Conservation (phyloP, 2,888 invertebrate genomes). For the Spicauda simplicius region DNA sequence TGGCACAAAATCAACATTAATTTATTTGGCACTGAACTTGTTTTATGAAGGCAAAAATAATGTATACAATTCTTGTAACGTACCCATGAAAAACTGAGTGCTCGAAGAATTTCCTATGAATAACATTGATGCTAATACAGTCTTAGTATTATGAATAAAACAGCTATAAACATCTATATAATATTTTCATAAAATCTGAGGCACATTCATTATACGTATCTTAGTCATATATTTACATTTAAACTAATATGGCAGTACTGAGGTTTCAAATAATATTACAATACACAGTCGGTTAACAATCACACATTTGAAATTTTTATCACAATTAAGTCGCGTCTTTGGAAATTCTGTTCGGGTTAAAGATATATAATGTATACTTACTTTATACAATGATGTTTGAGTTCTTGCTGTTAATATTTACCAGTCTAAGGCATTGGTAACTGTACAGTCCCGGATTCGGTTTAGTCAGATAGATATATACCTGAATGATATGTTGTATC, state of each 20-base stretch:
- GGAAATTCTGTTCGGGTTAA: constrained; percentile 14
- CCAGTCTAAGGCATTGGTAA: no score
- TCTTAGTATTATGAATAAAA: constrained; percentile 57
- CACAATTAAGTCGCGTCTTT: not conserved
- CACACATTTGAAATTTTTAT: constrained; percentile 47
- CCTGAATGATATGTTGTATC: no score
- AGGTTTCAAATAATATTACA: constrained; percentile 65
- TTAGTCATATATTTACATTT: constrained; percentile 66
- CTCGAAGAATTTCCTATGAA: not conserved
- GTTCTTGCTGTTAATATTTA: no score
- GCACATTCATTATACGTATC: constrained; percentile 81
- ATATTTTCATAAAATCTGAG: constrained; percentile 76
- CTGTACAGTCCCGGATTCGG: no score
- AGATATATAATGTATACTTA: not conserved
- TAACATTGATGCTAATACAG: constrained; percentile 52
- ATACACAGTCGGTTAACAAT: constrained; percentile 44
- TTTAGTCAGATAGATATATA: no score
- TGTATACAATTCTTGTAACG: constrained; percentile 5
- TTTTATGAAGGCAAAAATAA: constrained; percentile 15
- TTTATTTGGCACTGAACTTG: constrained; percentile 38
- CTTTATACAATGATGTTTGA: no score
- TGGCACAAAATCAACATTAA: constrained; percentile 44
- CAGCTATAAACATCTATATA: constrained; percentile 65
- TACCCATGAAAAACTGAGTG: not conserved
- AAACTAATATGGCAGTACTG: constrained; percentile 81